phyloP scores from a whole-genome alignment of 2,113 vertebrate species.

The Benitochromis conjunctus region DNA sequence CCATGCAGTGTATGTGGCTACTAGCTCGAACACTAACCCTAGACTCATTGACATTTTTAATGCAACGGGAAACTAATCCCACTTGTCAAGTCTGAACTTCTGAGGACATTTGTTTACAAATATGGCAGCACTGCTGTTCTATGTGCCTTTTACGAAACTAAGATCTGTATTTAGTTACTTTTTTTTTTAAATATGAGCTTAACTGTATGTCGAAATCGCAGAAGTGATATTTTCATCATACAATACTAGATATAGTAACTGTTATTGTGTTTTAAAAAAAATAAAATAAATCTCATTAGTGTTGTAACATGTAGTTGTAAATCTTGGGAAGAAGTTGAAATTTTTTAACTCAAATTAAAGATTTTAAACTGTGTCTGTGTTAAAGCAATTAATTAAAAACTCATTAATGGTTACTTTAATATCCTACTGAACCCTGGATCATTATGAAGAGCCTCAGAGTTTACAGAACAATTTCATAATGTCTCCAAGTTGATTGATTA shows the following conservation, averaged over 20 bases:
- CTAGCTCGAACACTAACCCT: conserved; percentile 36
- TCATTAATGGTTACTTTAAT: not conserved
- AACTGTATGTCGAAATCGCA: conserved; percentile 6
- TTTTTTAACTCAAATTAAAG: conserved; percentile 54
- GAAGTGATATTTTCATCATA: not conserved
- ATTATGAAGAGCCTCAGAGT: not conserved
- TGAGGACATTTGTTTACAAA: conserved; percentile 18
- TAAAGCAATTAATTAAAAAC: not conserved
- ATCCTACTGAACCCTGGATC: not conserved
- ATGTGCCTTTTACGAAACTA: conserved; percentile 60
- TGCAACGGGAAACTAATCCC: conserved; percentile 22
- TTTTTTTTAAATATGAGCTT: not conserved
- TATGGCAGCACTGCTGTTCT: conserved; percentile 1
- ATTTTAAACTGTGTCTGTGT: conserved; percentile 32
- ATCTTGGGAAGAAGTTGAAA: not conserved
- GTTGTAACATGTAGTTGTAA: conserved; percentile 28
- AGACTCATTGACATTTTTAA: not conserved
- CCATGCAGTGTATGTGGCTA: not conserved
- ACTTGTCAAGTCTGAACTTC: conserved; percentile 9
- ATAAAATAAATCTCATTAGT: conserved; percentile 10
- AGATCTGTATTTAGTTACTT: not conserved
- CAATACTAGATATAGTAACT: conserved; percentile 8
- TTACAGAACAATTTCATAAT: not conserved
- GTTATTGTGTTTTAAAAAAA: conserved; percentile 23
- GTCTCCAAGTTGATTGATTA: not conserved